phyloP scores from a whole-genome alignment of 2,888 invertebrate genomes.

The Eremobia ochroleuca region DNA sequence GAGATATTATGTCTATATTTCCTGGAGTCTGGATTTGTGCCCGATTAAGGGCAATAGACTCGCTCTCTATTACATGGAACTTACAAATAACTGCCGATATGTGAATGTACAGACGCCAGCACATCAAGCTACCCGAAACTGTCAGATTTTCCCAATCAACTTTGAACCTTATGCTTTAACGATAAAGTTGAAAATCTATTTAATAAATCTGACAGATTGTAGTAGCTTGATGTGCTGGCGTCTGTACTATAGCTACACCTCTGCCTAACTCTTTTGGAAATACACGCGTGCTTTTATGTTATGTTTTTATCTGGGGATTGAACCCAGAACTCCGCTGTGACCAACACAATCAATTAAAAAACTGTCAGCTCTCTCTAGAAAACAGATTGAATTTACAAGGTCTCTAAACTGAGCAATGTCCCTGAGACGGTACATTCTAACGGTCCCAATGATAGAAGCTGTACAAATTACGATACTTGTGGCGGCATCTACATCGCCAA shows the following conservation, averaged over 20 bases:
- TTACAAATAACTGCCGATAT: background rate
- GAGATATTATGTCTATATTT: background rate
- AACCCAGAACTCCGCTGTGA: background rate
- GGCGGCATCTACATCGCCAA: too few relatives aligned
- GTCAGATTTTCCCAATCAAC: too few relatives aligned
- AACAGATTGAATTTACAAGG: background rate
- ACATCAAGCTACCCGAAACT: too few relatives aligned
- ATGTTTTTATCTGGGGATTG: background rate
- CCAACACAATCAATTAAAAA: background rate
- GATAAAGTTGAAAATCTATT: too few relatives aligned
- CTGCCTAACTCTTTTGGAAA: rapidly evolving
- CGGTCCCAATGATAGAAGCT: background rate
- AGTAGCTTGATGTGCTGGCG: too few relatives aligned
- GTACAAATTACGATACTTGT: too few relatives aligned
- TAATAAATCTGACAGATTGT: too few relatives aligned
- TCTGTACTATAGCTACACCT: too few relatives aligned
- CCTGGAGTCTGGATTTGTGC: background rate
- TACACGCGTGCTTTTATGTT: background rate
- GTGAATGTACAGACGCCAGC: too few relatives aligned
- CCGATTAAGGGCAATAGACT: background rate
- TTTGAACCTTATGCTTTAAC: too few relatives aligned
- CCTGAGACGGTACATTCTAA: background rate
- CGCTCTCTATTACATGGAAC: background rate
- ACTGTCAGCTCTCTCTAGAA: background rate
- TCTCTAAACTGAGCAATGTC: background rate